Base-by-base conservation (phyloP, 2,888 invertebrate species). In the Micoletzkya japonica region DNA sequence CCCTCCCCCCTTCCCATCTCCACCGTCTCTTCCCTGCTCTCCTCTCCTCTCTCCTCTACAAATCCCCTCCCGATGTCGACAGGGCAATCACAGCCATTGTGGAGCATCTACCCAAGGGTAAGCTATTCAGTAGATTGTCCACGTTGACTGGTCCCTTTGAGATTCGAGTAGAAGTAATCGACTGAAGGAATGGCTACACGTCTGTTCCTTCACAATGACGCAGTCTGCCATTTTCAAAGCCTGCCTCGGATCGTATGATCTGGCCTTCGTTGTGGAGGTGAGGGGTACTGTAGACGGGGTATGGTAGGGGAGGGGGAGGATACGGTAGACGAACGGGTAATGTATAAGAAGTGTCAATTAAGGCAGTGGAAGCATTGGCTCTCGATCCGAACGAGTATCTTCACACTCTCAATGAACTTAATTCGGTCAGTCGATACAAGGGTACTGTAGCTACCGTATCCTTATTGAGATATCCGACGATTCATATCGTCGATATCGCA, bases 361-460 rank as follows among this genome's bases (percentile, higher is more conserved):
- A 56, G 67, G 67, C 57, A 26, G 67, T 67, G 1, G 67, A 67
- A 57, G 37, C 57, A 4, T 57, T 67, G 20, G 56, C 67, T 2
- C 56, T 67, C 6, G 67, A 67, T 34, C 67, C 67, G n/a, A 67
- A 67, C 39, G 67, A 67, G 57, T 67, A 67, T 30, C 37, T 67
- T 37, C 17, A 39, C n/a, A 56, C 36, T 30, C 30, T 67, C n/a
- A 67, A 44, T 10, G 67, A 67, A 24, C 28, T 67, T 17, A 37
- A 67, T 57, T 28, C 20, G 4, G 67, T 67, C 0, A 52, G 64
- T 57, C 6, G 4, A 14, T 28, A 26, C 4, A 30, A 2, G 34
- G 20, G 58, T 24, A 3, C 4, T 3, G 32, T 32, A 1, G 17
- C 7, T 57, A 17, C 10, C 10, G 32, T 14, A 30, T 36, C 6